Evolutionary conservation across 1,140 invertebrate species (phyloP), one percentile per base, ranked within the genome.

Genomic region (Drosophila teissieri): DNA sequence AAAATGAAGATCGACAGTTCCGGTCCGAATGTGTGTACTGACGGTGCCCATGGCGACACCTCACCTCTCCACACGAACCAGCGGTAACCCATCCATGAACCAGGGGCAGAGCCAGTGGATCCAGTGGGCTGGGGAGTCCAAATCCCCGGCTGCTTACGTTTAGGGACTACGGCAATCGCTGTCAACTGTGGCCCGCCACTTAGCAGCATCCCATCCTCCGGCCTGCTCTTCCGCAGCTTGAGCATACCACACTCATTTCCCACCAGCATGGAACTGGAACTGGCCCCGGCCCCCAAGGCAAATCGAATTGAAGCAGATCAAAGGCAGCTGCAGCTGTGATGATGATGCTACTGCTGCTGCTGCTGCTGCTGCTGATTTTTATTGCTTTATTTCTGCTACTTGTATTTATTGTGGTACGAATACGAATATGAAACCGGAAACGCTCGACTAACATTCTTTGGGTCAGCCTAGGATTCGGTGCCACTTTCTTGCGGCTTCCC

Each of bases 1-100:
- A 89, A 89, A 90, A 89, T 89, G 84, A 89, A 89, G 84, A 89
- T 89, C 85, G 84, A 89, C 84, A 89, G 84, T 90, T 89, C 84
- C 84, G 84, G 84, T 85, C 72, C 51, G 51, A 67, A 67, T 81
- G 67, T 57, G 52, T 42, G 68, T 70, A 52, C 70, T 65, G n/a
- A n/a, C n/a, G n/a, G 46, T 68, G 53, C 39, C 60, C 52, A 65
- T 37, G 48, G 46, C 42, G 54, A 57, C 36, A 17, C 40, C 36
- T 45, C 61, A 70, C 67, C 67, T 70, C 67, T 70, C 44, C 51
- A n/a, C 37, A 72, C 36, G 65, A 55, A 49, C 46, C 45, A 60
- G 42, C 37, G 48, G 12, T 40, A 36, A 62, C 49, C 51, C 60
- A 54, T 44, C 39, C 60, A 19, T 19, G 19, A 19, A 19, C 19